phyloP scores from a whole-genome alignment of 2,888 invertebrate species.

The Syritta pipiens region DNA sequence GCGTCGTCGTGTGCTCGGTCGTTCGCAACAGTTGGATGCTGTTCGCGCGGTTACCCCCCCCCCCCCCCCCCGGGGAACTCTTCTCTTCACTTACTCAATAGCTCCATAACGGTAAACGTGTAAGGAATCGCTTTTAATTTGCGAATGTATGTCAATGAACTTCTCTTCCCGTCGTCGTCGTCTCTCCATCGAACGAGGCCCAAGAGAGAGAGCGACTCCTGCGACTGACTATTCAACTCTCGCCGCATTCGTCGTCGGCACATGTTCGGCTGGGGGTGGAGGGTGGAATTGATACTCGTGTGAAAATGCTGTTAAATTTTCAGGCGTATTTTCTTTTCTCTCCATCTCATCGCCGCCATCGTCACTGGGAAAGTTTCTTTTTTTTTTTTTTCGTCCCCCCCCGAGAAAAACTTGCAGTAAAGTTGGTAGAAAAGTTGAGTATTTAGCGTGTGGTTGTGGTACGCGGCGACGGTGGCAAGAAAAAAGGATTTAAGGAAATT shows the following conservation, averaged over 20 bases:
- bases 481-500: constrained; percentile 42
- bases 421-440: constrained; percentile 43
- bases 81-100: no score
- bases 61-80: background rate
- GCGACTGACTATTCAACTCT: constrained; percentile 41
- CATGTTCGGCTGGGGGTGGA: background rate
- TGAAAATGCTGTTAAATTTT: constrained; percentile 49
- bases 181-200: constrained; percentile 3
- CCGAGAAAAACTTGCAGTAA: constrained; percentile 26
- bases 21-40: constrained; percentile 51
- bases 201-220: constrained; percentile 5
- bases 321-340: constrained; percentile 7
- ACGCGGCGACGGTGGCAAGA: background rate
- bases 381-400: no score
- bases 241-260: background rate
- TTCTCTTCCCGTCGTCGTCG: constrained; percentile 5
- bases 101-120: constrained; percentile 3
- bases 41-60: background rate
- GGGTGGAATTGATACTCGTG: constrained; percentile 53
- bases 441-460: constrained; percentile 29
- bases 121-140: constrained; percentile 47
- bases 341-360: background rate
- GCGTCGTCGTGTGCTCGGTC: background rate
- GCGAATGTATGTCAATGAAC: constrained; percentile 60
- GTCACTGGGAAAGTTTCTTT: constrained; percentile 24